phyloP scores from a whole-genome alignment of 2,888 invertebrate species.

The Neoaliturus tenellus region DNA sequence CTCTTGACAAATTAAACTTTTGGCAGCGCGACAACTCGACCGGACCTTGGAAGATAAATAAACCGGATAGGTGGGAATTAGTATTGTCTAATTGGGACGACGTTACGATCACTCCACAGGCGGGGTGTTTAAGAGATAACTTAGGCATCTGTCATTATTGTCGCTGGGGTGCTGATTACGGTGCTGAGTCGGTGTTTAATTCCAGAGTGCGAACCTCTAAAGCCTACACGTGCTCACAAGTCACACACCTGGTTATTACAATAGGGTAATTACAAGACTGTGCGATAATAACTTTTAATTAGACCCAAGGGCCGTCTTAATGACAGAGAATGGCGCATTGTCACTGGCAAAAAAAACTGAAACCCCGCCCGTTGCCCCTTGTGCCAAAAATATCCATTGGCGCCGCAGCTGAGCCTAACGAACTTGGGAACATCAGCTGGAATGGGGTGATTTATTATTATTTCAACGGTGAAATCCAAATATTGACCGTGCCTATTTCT shows the following conservation, averaged over 20 bases:
- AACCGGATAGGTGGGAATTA: neutral
- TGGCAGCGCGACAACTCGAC: neutral
- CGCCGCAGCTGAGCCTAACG: conserved; percentile 16
- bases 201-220: neutral
- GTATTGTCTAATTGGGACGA: neutral
- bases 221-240: neutral
- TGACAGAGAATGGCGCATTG: conserved; percentile 18
- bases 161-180: neutral
- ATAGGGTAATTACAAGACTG: conserved; percentile 1
- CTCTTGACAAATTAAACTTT: conserved; percentile 17
- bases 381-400: neutral
- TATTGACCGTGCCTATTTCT: no score
- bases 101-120: neutral
- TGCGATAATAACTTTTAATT: conserved; percentile 18
- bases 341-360: neutral
- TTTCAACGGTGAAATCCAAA: neutral
- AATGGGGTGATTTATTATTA: neutral
- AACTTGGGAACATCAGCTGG: neutral
- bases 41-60: neutral
- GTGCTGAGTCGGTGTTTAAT: neutral
- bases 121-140: neutral
- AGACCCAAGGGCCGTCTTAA: conserved; percentile 3
- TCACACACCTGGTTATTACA: conserved; percentile 14
- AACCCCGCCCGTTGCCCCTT: neutral
- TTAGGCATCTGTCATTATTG: neutral